These are phyloP conservation scores for Scaptomyza pallida DNA, from an alignment of 1,140 invertebrate species.

Conservation along the genomic window DNA sequence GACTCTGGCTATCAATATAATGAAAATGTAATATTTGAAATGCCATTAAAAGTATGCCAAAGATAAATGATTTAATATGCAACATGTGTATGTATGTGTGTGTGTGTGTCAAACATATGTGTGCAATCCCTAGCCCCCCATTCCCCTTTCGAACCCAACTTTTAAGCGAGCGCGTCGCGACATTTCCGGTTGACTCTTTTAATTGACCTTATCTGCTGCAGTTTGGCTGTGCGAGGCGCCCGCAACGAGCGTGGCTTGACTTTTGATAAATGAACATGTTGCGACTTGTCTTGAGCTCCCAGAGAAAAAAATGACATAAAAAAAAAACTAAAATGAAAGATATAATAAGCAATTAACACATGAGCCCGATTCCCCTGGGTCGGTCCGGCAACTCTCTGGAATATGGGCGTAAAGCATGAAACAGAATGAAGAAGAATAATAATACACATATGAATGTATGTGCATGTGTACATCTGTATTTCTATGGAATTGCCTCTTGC, in stretches of 20 bases:
- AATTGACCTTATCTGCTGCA: constrained; percentile 82
- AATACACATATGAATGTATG: constrained; percentile 24
- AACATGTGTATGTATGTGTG: not conserved
- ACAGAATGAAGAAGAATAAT: constrained; percentile 27
- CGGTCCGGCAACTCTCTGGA: constrained; percentile 23
- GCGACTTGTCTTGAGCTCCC: constrained; percentile 54
- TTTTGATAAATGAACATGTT: constrained; percentile 80
- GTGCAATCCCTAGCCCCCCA: constrained; percentile 15
- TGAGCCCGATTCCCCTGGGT: constrained; percentile 30
- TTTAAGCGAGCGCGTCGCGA: constrained; percentile 69
- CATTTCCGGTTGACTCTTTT: constrained; percentile 83
- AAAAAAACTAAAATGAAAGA: constrained; percentile 63
- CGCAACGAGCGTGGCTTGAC: constrained; percentile 71
- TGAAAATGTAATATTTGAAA: constrained; percentile 48
- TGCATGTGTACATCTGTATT: constrained; percentile 36
- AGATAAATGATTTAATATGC: constrained; percentile 7
- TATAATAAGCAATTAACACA: constrained; percentile 82
- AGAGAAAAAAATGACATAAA: constrained; percentile 67
- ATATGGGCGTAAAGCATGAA: constrained; percentile 50
- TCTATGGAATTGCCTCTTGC: constrained; percentile 71
- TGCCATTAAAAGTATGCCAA: constrained; percentile 53
- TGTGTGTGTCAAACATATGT: constrained; percentile 10
- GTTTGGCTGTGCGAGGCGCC: constrained; percentile 34
- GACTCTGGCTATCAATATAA: constrained; percentile 58
- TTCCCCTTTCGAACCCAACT: constrained; percentile 26